These are phyloP conservation scores for Euwallacea fornicatus DNA, from an alignment of 1,140 invertebrate genomes.

Conservation along the genomic window DNA sequence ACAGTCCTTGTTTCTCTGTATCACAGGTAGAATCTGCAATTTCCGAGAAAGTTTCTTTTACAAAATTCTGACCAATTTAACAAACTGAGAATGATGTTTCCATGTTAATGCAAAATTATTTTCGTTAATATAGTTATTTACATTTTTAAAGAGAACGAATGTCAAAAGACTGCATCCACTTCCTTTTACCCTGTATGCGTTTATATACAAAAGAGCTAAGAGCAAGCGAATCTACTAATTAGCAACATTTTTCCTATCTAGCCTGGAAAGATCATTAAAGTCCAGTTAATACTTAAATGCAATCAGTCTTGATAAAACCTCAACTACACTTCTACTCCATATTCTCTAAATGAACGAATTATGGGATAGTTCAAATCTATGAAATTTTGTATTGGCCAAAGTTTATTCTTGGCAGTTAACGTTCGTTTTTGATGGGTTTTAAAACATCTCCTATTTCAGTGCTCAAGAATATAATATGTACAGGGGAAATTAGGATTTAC, in stretches of 20 bases:
- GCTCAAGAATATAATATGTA: slow-evolving; percentile 24
- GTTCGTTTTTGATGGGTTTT: neutral
- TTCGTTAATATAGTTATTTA: neutral
- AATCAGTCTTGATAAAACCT: slow-evolving; percentile 27
- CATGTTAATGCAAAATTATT: too few relatives aligned
- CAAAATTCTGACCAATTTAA: too few relatives aligned
- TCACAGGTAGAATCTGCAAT: slow-evolving; percentile 46
- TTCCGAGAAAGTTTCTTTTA: slow-evolving; percentile 1
- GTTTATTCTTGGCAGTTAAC: too few relatives aligned
- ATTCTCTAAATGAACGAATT: slow-evolving; percentile 13
- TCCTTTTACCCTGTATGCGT: neutral
- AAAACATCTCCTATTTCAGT: slow-evolving; percentile 23
- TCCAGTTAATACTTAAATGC: slow-evolving; percentile 35
- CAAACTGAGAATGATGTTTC: too few relatives aligned
- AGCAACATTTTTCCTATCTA: slow-evolving; percentile 15
- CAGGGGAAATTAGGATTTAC: slow-evolving; percentile 49
- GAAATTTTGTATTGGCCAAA: neutral
- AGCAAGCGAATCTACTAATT: neutral
- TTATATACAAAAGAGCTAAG: neutral
- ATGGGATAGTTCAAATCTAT: slow-evolving; percentile 10
- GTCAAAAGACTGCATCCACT: neutral
- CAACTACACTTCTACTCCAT: slow-evolving; percentile 17
- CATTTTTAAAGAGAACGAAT: neutral
- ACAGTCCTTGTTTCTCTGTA: slow-evolving; percentile 54
- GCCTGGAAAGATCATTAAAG: slow-evolving; percentile 28